Evolutionary conservation across 1,140 invertebrate genomes (phyloP), one percentile per base, ranked within the genome.

Genomic region (Goniozus legneri): DNA sequence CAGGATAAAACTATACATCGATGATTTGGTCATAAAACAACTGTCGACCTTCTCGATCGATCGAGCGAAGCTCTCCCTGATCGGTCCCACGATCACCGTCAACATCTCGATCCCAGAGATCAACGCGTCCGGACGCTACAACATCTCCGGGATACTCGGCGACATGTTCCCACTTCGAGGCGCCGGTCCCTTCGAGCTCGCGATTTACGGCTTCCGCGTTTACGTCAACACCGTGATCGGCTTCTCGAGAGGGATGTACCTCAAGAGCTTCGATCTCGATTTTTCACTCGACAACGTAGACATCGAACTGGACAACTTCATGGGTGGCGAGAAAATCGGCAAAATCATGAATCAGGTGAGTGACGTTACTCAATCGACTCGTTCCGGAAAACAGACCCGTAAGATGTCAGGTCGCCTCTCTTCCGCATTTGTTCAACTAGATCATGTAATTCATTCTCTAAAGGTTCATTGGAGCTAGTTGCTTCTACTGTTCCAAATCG

Each of bases 241-340:
- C 0, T 75, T 67, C 19, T 67, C 59, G 1, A 47, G 65, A 22
- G 68, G 70, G 40, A 60, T 73, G 60, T 75, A 75, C 31, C 52
- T 73, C 60, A 73, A 71, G 43, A 71, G 52, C 15, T 72, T 75
- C 30, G 68, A 73, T 2, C 52, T 72, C 3, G 72, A 73, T 10
- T 75, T 75, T 33, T 61, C 64, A 2, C 41, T 75, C 7, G 41
- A 52, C 2, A 50, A 53, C 0, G 50, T 67, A 0, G 57, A 69
- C n/a, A 51, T 69, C n/a, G 27, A 42, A 1, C 20, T 75, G 8
- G 59, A 59, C 0, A 64, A 72, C 42, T 71, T 75, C n/a, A 72
- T 72, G 68, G 61, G 63, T 2, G 62, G 58, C 14, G 52, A 62
- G 0, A 54, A 71, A 39, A 27, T 62, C 8, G 61, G 62, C 2